Conservation (phyloP, 2,797 vertebrate genomes). For the Chloroceryle inda region DNA sequence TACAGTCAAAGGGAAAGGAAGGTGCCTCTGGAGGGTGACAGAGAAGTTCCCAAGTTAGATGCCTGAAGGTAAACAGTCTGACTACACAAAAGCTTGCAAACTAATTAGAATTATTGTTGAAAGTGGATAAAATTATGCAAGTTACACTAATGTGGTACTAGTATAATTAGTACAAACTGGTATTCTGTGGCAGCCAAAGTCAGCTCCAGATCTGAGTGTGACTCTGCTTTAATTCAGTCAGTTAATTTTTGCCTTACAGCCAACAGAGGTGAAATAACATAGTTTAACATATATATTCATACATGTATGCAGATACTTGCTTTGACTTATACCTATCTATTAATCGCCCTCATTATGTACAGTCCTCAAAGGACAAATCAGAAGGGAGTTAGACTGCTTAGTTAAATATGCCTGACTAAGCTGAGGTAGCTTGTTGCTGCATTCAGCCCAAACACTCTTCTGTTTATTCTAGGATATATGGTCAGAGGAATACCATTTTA, state of each 20-base stretch:
- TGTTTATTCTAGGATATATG: not conserved
- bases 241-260: constrained; percentile 1
- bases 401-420: not conserved
- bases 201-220: not conserved
- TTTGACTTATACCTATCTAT: not conserved
- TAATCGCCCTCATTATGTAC: not conserved
- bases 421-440: not conserved
- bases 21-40: constrained; percentile 2
- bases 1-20: not conserved
- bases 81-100: not conserved
- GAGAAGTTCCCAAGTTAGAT: not conserved
- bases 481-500: not conserved
- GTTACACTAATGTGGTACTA: not conserved
- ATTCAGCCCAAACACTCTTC: not conserved
- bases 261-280: not conserved
- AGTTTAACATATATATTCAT: not conserved
- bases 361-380: not conserved
- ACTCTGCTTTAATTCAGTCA: not conserved
- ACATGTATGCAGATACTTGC: not conserved
- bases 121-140: not conserved
- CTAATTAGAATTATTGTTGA: not conserved
- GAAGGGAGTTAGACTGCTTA: not conserved
- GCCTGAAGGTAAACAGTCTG: not conserved
- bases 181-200: not conserved
- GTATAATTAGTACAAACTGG: not conserved